Percentiles rank a stretch among this genome's conserved stretches.
Conservation (phyloP, 2,113 vertebrate species). For the Psilopsiagon aymara region DNA sequence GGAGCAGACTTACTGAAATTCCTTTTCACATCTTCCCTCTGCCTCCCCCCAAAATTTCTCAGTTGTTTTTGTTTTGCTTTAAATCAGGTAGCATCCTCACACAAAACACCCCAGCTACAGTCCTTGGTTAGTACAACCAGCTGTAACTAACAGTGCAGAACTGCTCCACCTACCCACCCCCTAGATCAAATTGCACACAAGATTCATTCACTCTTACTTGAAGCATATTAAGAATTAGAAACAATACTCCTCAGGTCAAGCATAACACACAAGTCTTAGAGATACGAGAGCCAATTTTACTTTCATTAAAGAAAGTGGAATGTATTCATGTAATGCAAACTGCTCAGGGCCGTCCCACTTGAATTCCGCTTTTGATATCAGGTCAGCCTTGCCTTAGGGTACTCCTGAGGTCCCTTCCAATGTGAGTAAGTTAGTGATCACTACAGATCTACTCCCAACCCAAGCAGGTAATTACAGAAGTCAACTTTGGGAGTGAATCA, state of each 20-base stretch:
- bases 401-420: background rate
- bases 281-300: background rate
- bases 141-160: background rate
- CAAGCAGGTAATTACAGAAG: background rate
- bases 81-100: background rate
- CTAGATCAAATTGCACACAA: background rate
- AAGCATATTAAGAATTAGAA: background rate
- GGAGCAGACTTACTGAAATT: background rate
- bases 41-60: rapidly evolving
- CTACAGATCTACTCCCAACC: background rate
- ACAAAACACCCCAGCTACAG: background rate
- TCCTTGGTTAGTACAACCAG: background rate
- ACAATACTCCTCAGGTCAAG: background rate
- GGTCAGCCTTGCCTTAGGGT: background rate
- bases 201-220: background rate
- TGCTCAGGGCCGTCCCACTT: background rate
- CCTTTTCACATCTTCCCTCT: rapidly evolving
- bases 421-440: background rate
- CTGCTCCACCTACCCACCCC: background rate
- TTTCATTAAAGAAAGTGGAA: background rate
- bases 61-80: background rate
- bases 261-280: background rate
- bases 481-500: background rate
- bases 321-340: background rate
- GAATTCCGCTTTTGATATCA: background rate